A percentile compares a stretch with the other conserved stretches of the same genome.
phyloP scores from a whole-genome alignment of 2,797 vertebrate genomes.

The Enteromius radiatus region DNA sequence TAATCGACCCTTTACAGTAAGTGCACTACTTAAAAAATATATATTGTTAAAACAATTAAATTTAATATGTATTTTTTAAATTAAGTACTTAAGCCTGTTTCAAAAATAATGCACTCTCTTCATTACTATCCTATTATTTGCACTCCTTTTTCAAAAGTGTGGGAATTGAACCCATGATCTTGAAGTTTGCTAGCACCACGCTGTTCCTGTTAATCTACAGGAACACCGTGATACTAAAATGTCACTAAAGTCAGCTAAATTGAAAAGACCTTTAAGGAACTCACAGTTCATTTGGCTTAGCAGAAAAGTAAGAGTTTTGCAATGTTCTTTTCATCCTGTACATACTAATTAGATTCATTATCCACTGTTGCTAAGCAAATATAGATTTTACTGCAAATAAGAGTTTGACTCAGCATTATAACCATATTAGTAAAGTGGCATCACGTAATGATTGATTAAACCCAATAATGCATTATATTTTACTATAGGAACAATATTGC shows the following conservation, averaged over 20 bases:
- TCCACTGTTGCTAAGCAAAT: conserved; percentile 16
- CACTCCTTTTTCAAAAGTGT: background rate
- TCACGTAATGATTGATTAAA: conserved; percentile 8
- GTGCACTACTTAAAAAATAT: background rate
- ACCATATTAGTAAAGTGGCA: background rate
- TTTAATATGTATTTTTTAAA: background rate
- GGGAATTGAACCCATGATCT: background rate
- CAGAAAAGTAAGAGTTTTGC: conserved; percentile 9
- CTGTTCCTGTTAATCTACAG: conserved; percentile 25
- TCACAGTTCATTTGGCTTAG: conserved; percentile 19
- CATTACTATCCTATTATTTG: background rate
- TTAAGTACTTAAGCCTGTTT: background rate
- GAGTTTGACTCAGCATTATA: background rate
- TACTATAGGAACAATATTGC: background rate
- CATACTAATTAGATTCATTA: conserved; percentile 42
- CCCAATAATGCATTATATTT: background rate
- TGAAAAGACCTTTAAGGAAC: conserved; percentile 9
- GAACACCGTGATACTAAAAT: conserved; percentile 18
- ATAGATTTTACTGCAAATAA: background rate
- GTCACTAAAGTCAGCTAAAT: background rate
- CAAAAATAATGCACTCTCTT: background rate
- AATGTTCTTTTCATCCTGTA: conserved; percentile 23
- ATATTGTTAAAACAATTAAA: background rate
- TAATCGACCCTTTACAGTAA: background rate
- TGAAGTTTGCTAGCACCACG: conserved; percentile 5